phyloP scores from a whole-genome alignment of 2,888 invertebrate genomes.

The Apamea monoglypha region DNA sequence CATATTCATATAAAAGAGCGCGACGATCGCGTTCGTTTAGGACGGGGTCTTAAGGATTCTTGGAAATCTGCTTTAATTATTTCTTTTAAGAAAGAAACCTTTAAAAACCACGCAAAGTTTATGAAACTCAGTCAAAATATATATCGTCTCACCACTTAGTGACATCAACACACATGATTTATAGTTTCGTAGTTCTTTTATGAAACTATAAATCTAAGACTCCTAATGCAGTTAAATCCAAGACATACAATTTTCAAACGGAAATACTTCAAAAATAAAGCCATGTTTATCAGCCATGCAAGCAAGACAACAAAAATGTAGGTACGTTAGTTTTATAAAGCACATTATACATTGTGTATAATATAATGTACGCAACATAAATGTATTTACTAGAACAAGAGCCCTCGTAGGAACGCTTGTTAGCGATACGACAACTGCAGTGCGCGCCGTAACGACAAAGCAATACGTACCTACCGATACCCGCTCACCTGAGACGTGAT shows the following conservation, averaged over 20 bases:
- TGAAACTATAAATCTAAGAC: background rate
- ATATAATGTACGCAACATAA: conserved; percentile 50
- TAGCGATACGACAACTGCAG: conserved; percentile 74
- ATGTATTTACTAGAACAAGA: conserved; percentile 70
- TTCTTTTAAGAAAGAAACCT: background rate
- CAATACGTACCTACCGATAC: conserved; percentile 59
- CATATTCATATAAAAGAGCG: background rate
- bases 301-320: conserved; percentile 26
- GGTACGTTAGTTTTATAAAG: conserved; percentile 32
- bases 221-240: background rate
- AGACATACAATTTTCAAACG: background rate
- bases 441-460: conserved; percentile 66
- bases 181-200: background rate
- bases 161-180: no score
- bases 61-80: background rate
- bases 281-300: conserved; percentile 6
- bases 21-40: background rate
- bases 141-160: background rate
- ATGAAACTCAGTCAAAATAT: background rate
- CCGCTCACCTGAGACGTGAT: conserved; percentile 46
- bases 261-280: background rate
- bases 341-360: conserved; percentile 34
- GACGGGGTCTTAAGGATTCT: background rate
- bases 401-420: conserved; percentile 76
- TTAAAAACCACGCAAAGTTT: background rate